Conservation (phyloP, 2,888 invertebrate genomes). For the Tipula unca region DNA sequence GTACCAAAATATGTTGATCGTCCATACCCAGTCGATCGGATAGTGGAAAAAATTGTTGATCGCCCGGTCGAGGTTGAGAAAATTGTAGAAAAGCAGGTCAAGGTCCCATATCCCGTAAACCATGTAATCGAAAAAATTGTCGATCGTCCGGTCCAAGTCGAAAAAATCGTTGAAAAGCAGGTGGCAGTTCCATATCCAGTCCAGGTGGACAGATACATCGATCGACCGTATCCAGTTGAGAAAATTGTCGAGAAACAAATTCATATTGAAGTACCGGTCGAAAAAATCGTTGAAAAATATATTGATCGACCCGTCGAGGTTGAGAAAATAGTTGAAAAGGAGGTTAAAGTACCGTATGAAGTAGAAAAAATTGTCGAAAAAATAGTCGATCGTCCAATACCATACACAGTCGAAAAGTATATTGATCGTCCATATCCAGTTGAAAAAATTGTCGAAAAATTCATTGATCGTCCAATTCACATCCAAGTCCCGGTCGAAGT, state of each 20-base stretch:
- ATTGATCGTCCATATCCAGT: slow-evolving; percentile 43
- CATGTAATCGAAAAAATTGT: slow-evolving; percentile 39
- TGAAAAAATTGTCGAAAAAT: slow-evolving; percentile 45
- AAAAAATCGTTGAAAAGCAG: slow-evolving; percentile 41
- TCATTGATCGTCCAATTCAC: slow-evolving; percentile 44
- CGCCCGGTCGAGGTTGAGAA: slow-evolving; percentile 31
- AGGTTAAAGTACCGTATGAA: slow-evolving; percentile 40
- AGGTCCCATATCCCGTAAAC: slow-evolving; percentile 43
- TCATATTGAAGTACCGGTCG: slow-evolving; percentile 49
- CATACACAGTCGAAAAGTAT: slow-evolving; percentile 43
- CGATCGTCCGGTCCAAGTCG: slow-evolving; percentile 41
- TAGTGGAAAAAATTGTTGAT: slow-evolving; percentile 44
- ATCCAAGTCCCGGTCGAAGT: slow-evolving; percentile 32
- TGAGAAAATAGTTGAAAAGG: slow-evolving; percentile 41
- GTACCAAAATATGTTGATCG: slow-evolving; percentile 44
- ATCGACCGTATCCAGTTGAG: slow-evolving; percentile 45
- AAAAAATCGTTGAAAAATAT: slow-evolving; percentile 40
- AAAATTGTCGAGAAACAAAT: slow-evolving; percentile 47
- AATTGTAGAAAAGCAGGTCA: slow-evolving; percentile 52
- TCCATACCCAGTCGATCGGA: slow-evolving; percentile 46
- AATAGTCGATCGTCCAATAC: slow-evolving; percentile 45
- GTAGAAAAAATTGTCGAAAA: slow-evolving; percentile 43
- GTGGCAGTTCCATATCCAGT: slow-evolving; percentile 39
- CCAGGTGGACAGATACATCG: slow-evolving; percentile 37
- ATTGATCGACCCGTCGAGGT: slow-evolving; percentile 42